Base-by-base conservation (phyloP, 92 coral and sea anemone genomes). In the Isaurus tuberculatus region DNA sequence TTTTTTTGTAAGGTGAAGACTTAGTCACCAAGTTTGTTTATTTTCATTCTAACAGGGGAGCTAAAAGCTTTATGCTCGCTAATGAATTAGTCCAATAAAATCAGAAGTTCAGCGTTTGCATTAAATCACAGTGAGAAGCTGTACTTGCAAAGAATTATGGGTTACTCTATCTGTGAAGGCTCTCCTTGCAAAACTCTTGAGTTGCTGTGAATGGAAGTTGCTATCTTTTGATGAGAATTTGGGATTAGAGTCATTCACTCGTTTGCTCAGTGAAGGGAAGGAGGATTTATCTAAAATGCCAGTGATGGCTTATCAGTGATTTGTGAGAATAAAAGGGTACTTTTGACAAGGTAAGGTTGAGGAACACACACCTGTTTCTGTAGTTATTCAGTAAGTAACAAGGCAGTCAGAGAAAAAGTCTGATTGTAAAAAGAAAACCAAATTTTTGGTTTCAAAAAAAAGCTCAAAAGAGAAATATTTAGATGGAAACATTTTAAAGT, bases 11-110 rank as follows among this genome's bases (percentile, higher is more conserved):
- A 72, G 37, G 55, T 42, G 82, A 77, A 83, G n/a, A 72, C 40
- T 72, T 68, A 60, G 72, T 55, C 37, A 51, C 79, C 51, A 58
- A 83, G 79, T 74, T 53, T 71, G 51, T 71, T 63, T 83, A 73
- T 83, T 74, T 89, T 89, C 92, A 89, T 83, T 74, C 86, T 75
- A 75, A 81, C 92, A 89, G 92, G 92, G 92, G 84, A 72, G 82
- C 53, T 26, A 85, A 85, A 73, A 84, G 70, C 78, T 6, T 77
- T 55, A 77, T 77, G 68, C 82, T 77, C 58, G 82, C 82, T 77
- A 77, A 48, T 77, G 82, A 77, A 32, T 77, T 57, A 77, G 46
- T 77, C 70, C 82, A 17, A 55, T n/a, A 77, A 26, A 77, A 77
- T 77, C 68, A 46, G 82, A 77, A 77, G 82, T 77, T 77, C 82